Percentiles rank a stretch among this genome's conserved stretches.
phyloP scores from a whole-genome alignment of 2,113 vertebrate genomes.

The human region DNA sequence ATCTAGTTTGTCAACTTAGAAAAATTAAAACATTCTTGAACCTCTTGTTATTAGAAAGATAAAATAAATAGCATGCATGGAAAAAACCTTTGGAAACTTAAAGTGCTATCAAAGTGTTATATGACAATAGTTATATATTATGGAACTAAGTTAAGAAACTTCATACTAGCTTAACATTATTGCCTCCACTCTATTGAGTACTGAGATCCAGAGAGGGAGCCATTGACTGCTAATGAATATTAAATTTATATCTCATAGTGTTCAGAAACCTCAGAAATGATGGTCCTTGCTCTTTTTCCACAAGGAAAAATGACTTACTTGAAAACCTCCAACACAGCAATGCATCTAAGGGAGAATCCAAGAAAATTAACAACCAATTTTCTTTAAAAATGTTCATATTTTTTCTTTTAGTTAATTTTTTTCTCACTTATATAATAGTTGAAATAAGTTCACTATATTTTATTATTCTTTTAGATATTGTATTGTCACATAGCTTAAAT shows the following conservation, averaged over 20 bases:
- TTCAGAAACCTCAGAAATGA: background rate
- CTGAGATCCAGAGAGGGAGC: background rate
- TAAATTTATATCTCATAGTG: background rate
- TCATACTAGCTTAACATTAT: background rate
- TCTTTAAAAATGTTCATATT: background rate
- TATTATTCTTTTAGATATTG: no score
- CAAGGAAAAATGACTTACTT: background rate
- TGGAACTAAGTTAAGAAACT: background rate
- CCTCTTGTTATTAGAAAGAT: background rate
- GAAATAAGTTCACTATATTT: background rate
- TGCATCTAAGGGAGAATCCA: background rate
- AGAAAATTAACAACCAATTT: background rate
- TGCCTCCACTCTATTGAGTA: background rate
- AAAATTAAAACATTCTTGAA: background rate
- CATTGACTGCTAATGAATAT: background rate
- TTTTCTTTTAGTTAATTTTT: background rate
- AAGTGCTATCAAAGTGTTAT: background rate
- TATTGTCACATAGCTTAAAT: no score
- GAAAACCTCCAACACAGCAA: background rate
- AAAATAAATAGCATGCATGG: background rate
- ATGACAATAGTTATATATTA: background rate
- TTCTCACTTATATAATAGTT: background rate
- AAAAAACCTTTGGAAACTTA: background rate
- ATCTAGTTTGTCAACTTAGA: background rate
- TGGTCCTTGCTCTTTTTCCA: background rate